phyloP scores from a whole-genome alignment of 2,888 invertebrate genomes.

The Lasioglossum morio region DNA sequence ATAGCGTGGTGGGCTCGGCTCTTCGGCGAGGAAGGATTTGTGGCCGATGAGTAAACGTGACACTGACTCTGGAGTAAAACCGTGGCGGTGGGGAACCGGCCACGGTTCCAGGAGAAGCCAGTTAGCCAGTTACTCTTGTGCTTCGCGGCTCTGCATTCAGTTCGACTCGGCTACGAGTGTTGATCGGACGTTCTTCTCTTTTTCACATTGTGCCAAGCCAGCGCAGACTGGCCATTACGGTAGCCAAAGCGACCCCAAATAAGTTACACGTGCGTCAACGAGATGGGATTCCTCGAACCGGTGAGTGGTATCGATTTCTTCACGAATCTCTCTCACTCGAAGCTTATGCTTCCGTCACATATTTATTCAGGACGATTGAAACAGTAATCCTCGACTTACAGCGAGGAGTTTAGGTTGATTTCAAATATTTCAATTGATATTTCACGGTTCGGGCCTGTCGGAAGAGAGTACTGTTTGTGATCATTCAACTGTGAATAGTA shows the following conservation, averaged over 20 bases:
- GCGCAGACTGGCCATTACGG: background rate
- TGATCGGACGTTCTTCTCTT: conserved; percentile 47
- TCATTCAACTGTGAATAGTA: background rate
- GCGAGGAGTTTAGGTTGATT: background rate
- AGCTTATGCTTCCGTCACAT: background rate
- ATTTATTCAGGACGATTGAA: background rate
- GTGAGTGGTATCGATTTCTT: background rate
- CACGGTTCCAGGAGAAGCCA: background rate
- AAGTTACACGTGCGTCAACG: background rate
- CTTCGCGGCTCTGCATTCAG: conserved; percentile 49
- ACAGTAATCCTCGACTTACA: background rate
- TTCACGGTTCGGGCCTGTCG: background rate
- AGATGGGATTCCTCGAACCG: background rate
- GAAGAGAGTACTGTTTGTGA: background rate
- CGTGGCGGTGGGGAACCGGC: conserved; percentile 56
- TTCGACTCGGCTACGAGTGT: conserved; percentile 37
- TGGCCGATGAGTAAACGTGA: conserved; percentile 44
- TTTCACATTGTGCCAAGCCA: background rate
- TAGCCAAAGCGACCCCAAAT: background rate
- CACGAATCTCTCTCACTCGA: background rate
- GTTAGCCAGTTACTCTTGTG: conserved; percentile 47
- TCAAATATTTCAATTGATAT: background rate
- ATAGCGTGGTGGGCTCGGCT: conserved; percentile 27
- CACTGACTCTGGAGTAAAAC: conserved; percentile 26
- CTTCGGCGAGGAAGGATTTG: conserved; percentile 38